Percentiles rank a stretch among this genome's conserved stretches.
Evolutionary conservation across 1,140 invertebrate species (phyloP).

Genomic region (Bombus picipes): DNA sequence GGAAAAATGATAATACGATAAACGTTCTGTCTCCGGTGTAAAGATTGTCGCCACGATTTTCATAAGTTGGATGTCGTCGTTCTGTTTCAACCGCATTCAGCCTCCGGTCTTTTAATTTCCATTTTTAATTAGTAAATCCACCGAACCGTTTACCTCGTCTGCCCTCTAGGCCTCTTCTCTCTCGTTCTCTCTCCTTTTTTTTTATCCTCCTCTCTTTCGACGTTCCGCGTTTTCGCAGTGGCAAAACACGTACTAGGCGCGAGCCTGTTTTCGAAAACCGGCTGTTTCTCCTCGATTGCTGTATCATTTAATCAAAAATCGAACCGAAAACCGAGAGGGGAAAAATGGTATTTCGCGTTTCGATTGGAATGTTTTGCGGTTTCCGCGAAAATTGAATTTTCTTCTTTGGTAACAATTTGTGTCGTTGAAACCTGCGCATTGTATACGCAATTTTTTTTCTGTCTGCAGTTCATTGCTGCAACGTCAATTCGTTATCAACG

Average conservation of each 20-base stretch:
- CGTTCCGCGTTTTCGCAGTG: slow-evolving; percentile 30
- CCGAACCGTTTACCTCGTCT: slow-evolving; percentile 37
- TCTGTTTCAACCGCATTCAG: background rate
- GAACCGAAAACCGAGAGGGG: background rate
- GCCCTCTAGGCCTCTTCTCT: slow-evolving; percentile 19
- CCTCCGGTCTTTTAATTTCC: slow-evolving; percentile 51
- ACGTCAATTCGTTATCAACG: background rate
- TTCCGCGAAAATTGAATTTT: slow-evolving; percentile 28
- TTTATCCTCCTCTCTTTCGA: background rate
- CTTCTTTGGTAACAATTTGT: slow-evolving; percentile 15
- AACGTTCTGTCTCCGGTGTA: background rate
- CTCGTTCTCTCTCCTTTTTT: background rate
- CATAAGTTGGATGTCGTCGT: background rate
- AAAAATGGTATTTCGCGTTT: background rate
- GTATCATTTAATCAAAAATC: slow-evolving; percentile 34
- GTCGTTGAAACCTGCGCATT: background rate
- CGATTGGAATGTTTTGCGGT: background rate
- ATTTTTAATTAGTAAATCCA: slow-evolving; percentile 59
- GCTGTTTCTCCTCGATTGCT: background rate
- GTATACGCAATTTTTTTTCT: background rate
- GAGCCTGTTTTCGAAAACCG: slow-evolving; percentile 20
- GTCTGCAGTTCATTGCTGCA: background rate
- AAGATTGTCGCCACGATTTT: slow-evolving; percentile 8
- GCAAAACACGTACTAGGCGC: background rate
- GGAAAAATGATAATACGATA: background rate